phyloP scores from a whole-genome alignment of 2,113 vertebrate species.

The Callocephalon fimbriatum region DNA sequence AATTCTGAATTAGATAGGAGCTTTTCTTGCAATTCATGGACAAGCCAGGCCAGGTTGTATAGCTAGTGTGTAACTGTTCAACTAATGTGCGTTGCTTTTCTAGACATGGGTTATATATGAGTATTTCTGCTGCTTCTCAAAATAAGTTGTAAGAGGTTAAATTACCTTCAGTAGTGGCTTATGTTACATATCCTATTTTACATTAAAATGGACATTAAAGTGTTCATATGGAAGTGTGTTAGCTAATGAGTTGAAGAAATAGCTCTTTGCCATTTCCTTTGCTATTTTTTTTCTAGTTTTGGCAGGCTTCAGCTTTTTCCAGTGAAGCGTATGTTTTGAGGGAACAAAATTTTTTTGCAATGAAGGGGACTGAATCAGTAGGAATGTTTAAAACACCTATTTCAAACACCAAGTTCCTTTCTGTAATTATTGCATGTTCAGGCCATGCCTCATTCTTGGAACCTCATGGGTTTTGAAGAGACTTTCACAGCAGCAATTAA shows the following conservation, averaged over 20 bases:
- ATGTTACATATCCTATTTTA: neutral
- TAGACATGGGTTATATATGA: neutral
- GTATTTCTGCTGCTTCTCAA: neutral
- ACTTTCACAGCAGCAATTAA: neutral
- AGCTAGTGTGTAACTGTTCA: fast-evolving
- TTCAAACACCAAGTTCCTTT: neutral
- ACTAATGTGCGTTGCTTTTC: neutral
- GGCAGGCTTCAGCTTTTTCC: neutral
- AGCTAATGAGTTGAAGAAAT: neutral
- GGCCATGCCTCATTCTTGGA: neutral
- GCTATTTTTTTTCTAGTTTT: no score
- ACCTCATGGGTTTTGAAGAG: neutral
- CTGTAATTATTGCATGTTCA: neutral
- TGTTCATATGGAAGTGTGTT: neutral
- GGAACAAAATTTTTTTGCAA: neutral
- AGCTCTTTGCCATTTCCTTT: no score
- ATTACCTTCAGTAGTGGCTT: neutral
- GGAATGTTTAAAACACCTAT: neutral
- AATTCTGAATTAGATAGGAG: neutral
- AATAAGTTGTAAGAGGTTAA: neutral
- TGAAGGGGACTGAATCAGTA: neutral
- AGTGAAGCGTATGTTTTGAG: neutral
- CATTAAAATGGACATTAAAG: neutral
- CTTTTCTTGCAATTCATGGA: neutral
- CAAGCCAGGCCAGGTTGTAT: fast-evolving